A percentile compares a stretch with the other conserved stretches of the same genome.
These are phyloP conservation scores for Buphagus erythrorhynchus DNA, from an alignment of 2,797 vertebrate genomes.

Conservation along the genomic window DNA sequence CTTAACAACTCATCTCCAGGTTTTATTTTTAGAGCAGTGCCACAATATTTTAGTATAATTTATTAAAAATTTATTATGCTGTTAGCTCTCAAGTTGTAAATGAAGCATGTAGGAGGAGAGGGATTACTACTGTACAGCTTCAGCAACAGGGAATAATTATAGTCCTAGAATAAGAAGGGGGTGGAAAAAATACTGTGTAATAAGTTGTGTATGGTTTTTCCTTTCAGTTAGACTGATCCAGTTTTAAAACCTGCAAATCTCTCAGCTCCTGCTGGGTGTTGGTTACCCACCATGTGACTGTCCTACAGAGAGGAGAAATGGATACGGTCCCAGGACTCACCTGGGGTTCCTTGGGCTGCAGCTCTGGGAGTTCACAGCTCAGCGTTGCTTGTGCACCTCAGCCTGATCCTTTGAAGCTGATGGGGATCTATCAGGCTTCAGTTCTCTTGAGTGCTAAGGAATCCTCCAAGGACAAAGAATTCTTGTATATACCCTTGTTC, in stretches of 20 bases:
- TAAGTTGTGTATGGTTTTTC: not conserved
- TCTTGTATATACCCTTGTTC: not conserved
- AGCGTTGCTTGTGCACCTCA: not conserved
- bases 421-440: not conserved
- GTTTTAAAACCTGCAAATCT: not conserved
- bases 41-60: slow-evolving; percentile 65
- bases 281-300: not conserved
- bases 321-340: not conserved
- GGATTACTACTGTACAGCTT: slow-evolving; percentile 49
- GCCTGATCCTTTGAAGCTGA: not conserved
- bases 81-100: slow-evolving; percentile 53
- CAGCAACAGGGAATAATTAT: slow-evolving; percentile 30
- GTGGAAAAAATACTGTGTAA: slow-evolving; percentile 2
- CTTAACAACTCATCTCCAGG: not conserved
- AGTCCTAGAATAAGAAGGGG: not conserved
- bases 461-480: not conserved
- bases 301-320: not conserved
- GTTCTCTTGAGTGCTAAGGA: not conserved
- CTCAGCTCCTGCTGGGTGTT: not conserved
- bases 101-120: slow-evolving; percentile 55
- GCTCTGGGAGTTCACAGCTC: not conserved
- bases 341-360: not conserved
- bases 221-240: not conserved
- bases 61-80: slow-evolving; percentile 60
- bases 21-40: slow-evolving; percentile 44